These are phyloP conservation scores for Cirrhinus mrigala DNA, from an alignment of 2,797 vertebrate genomes.

Conservation along the genomic window DNA sequence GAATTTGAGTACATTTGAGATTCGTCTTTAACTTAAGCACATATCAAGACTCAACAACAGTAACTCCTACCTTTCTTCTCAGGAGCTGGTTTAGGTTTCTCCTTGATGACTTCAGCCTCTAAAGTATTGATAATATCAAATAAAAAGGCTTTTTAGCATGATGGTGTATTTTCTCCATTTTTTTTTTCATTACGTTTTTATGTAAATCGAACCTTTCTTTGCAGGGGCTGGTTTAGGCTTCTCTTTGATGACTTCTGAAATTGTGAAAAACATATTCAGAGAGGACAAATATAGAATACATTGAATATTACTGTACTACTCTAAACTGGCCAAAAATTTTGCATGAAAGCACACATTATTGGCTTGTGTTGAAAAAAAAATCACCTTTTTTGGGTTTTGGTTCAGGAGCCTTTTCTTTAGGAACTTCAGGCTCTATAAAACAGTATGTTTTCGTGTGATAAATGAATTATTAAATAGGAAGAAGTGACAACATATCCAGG, in stretches of 20 bases:
- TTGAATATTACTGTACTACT: not conserved
- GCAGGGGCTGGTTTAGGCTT: conserved; percentile 61
- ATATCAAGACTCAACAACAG: not conserved
- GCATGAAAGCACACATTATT: not conserved
- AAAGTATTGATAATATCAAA: not conserved
- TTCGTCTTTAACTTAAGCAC: not conserved
- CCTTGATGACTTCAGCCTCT: conserved; percentile 46
- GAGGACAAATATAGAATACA: not conserved
- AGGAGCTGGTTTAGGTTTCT: conserved; percentile 13
- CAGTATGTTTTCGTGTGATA: not conserved
- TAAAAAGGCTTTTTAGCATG: not conserved
- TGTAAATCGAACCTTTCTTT: conserved; percentile 62
- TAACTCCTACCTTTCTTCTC: conserved; percentile 64
- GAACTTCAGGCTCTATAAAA: not conserved
- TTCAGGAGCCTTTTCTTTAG: not conserved
- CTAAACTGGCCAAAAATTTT: not conserved
- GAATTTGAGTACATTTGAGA: not conserved
- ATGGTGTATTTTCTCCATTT: not conserved
- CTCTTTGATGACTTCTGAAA: conserved; percentile 57
- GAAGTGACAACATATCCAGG: not conserved
- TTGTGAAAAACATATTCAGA: not conserved
- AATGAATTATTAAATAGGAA: not conserved
- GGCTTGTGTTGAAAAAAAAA: conserved; percentile 58
- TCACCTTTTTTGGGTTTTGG: not conserved
- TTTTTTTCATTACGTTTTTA: not conserved